A percentile compares a stretch with the other conserved stretches of the same genome.
phyloP scores from a whole-genome alignment of 1,140 invertebrate genomes.

The Hirudo medicinalis region DNA sequence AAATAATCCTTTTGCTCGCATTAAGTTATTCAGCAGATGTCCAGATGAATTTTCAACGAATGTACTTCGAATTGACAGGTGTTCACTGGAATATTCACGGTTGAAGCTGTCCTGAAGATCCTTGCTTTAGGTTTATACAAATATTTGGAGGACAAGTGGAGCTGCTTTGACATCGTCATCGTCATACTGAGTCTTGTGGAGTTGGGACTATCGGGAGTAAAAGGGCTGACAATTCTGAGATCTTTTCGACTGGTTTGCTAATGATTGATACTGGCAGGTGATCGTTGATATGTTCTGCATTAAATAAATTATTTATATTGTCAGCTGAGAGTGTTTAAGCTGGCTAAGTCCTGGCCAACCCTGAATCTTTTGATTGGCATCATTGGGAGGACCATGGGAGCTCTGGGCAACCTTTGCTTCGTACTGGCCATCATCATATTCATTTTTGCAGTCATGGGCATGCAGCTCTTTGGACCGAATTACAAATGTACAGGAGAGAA shows the following conservation, averaged over 20 bases:
- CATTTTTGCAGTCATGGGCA: constrained; percentile 91
- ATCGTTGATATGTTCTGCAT: background rate
- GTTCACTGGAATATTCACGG: constrained; percentile 90
- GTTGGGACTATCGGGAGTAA: constrained; percentile 75
- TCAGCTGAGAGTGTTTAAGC: constrained; percentile 84
- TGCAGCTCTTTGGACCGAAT: constrained; percentile 73
- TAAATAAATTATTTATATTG: background rate
- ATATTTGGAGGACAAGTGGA: constrained; percentile 97
- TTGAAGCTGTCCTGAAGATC: constrained; percentile 83
- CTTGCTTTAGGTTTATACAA: constrained; percentile 89
- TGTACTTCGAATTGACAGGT: constrained; percentile 50
- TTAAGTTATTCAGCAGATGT: too few relatives aligned
- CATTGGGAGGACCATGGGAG: constrained; percentile 90
- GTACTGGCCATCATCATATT: constrained; percentile 91
- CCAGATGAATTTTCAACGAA: too few relatives aligned
- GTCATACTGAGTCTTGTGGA: constrained; percentile 85
- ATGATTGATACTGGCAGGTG: background rate
- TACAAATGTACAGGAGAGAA: constrained; percentile 20
- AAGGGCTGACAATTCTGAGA: constrained; percentile 85
- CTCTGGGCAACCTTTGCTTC: constrained; percentile 86
- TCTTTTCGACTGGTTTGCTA: constrained; percentile 81
- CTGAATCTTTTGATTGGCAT: constrained; percentile 94
- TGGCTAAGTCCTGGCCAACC: constrained; percentile 96
- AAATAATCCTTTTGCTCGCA: too few relatives aligned
- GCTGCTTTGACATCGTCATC: constrained; percentile 96